A percentile compares a stretch with the other conserved stretches of the same genome.
These are phyloP conservation scores for Acanthochromis polyacanthus DNA, from an alignment of 2,113 vertebrate species.

Conservation along the genomic window DNA sequence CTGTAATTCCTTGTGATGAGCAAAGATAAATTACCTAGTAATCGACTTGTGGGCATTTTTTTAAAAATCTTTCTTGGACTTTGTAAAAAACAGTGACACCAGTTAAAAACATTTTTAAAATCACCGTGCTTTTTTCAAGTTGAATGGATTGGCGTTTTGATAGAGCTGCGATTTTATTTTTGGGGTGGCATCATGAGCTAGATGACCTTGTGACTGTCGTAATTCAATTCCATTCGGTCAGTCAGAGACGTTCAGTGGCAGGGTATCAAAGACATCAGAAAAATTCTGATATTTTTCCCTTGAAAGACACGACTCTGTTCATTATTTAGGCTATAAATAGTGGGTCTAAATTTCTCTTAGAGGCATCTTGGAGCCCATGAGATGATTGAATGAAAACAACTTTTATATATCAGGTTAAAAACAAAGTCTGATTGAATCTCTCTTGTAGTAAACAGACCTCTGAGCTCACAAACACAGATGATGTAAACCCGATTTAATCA, in stretches of 20 bases:
- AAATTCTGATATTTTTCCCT: background rate
- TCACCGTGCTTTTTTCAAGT: background rate
- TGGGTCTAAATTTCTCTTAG: background rate
- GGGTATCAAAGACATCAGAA: slow-evolving; percentile 27
- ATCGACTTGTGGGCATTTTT: slow-evolving; percentile 28
- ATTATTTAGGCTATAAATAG: slow-evolving; percentile 36
- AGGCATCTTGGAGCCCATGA: background rate
- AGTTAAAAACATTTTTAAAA: background rate
- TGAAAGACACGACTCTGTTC: slow-evolving; percentile 18
- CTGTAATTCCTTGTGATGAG: slow-evolving; percentile 42
- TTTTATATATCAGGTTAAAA: slow-evolving; percentile 8
- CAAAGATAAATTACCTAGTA: slow-evolving; percentile 23
- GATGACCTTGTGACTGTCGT: slow-evolving; percentile 57
- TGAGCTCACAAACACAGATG: background rate
- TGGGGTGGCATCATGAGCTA: slow-evolving; percentile 35
- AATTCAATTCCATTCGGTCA: slow-evolving; percentile 55
- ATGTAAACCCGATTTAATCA: background rate
- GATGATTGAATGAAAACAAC: slow-evolving; percentile 7
- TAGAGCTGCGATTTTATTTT: slow-evolving; percentile 52
- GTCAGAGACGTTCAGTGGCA: slow-evolving; percentile 30
- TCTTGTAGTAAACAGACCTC: background rate
- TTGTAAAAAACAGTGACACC: background rate
- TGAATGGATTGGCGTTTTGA: slow-evolving; percentile 8
- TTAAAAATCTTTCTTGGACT: background rate
- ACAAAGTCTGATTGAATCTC: background rate